A percentile compares a stretch with the other conserved stretches of the same genome.
phyloP scores from a whole-genome alignment of 2,113 vertebrate genomes.

The Microtus richardsoni region DNA sequence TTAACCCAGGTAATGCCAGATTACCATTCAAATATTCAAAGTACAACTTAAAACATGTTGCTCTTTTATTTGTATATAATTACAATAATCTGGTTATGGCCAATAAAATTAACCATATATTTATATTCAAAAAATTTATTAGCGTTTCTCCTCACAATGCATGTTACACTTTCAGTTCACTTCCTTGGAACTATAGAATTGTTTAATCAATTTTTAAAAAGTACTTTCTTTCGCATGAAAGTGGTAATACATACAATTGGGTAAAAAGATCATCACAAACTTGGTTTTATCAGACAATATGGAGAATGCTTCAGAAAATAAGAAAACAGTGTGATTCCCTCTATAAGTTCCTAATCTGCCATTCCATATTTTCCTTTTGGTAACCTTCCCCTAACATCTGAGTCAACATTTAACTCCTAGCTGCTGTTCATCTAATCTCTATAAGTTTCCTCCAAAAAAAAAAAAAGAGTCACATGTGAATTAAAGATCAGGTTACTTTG shows the following conservation, averaged over 20 bases:
- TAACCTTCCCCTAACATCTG: slow-evolving; percentile 80
- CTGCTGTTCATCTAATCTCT: slow-evolving; percentile 81
- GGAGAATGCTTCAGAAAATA: slow-evolving; percentile 64
- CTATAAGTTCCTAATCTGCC: slow-evolving; percentile 81
- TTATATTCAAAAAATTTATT: neutral
- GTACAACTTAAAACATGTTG: neutral
- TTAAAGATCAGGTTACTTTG: slow-evolving; percentile 68
- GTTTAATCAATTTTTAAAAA: neutral
- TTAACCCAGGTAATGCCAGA: neutral
- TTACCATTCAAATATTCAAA: neutral
- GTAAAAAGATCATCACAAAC: neutral
- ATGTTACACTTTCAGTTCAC: neutral
- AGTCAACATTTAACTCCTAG: slow-evolving; percentile 82
- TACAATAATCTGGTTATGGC: neutral
- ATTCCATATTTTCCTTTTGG: slow-evolving; percentile 88
- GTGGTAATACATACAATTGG: neutral
- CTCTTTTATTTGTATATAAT: slow-evolving; percentile 28
- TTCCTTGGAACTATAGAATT: slow-evolving; percentile 2
- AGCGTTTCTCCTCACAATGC: slow-evolving; percentile 1
- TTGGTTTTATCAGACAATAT: slow-evolving; percentile 69
- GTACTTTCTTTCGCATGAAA: neutral
- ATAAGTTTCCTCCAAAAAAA: slow-evolving; percentile 82
- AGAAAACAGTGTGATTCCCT: slow-evolving; percentile 73
- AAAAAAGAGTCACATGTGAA: slow-evolving; percentile 66
- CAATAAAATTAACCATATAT: slow-evolving; percentile 1